These are phyloP conservation scores for Chanos chanos DNA, from an alignment of 2,797 vertebrate genomes.

Conservation along the genomic window DNA sequence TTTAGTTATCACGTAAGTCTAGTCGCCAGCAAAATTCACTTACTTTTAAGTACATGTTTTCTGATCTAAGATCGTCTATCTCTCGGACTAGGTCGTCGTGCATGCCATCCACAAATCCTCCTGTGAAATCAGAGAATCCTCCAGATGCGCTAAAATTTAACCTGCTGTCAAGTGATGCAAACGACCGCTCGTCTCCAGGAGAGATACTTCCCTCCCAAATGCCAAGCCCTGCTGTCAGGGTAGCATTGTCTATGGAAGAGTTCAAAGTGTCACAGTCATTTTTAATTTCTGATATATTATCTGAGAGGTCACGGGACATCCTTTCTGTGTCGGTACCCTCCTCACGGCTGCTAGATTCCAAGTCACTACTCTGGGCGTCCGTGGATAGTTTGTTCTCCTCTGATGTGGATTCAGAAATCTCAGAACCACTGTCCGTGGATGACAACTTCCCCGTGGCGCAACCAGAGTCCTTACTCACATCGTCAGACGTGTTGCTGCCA, in stretches of 20 bases:
- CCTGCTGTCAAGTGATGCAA: slow-evolving; percentile 71
- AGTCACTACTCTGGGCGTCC: slow-evolving; percentile 82
- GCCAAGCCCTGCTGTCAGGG: slow-evolving; percentile 33
- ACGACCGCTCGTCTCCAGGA: slow-evolving; percentile 59
- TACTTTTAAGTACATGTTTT: slow-evolving; percentile 98
- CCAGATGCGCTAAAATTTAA: slow-evolving; percentile 72
- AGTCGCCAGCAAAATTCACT: slow-evolving; percentile 21
- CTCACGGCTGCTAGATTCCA: slow-evolving; percentile 62
- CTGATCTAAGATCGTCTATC: slow-evolving; percentile 90
- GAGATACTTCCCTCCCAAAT: slow-evolving; percentile 45
- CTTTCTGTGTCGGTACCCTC: slow-evolving; percentile 9
- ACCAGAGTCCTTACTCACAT: slow-evolving; percentile 71
- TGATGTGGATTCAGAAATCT: slow-evolving; percentile 80
- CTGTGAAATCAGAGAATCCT: slow-evolving; percentile 79
- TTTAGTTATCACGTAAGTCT: neutral
- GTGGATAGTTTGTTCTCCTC: slow-evolving; percentile 79
- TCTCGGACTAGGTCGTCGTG: slow-evolving; percentile 82
- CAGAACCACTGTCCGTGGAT: slow-evolving; percentile 83
- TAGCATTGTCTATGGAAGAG: slow-evolving; percentile 40
- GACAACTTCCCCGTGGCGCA: slow-evolving; percentile 69
- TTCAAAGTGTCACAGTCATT: slow-evolving; percentile 36
- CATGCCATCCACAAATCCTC: slow-evolving; percentile 75
- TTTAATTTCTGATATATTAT: slow-evolving; percentile 27
- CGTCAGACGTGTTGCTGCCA: slow-evolving; percentile 64
- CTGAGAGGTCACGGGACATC: slow-evolving; percentile 22